Evolutionary conservation across 2,888 invertebrate genomes (phyloP), one percentile per base, ranked within the genome.

Genomic region (Calameuta idolon): DNA sequence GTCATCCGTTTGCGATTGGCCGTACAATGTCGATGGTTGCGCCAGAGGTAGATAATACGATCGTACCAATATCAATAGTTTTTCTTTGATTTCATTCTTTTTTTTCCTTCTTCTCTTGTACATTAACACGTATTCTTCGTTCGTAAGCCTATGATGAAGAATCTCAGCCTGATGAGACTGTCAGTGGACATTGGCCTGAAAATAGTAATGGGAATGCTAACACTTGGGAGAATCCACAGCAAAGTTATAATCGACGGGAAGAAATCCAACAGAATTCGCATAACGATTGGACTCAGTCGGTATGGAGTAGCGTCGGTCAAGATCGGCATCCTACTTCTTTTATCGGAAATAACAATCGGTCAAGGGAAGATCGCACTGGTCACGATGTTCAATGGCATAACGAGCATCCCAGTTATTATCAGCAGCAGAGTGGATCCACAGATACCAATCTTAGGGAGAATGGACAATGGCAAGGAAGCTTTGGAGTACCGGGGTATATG

Each of bases 1-100:
- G 11, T 83, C 85, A 1, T 84, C 86, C 3, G 87, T 89, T 33
- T 93, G 92, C 82, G 92, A 92, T 83, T 90, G 90, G 88, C 91
- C 92, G 0, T 84, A 91, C 77, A 91, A 91, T 35, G 92, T 92
- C 12, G 88, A 90, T 68, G 89, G 89, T 11, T 90, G 90, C 69
- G 12, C 71, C 73, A 9, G 9, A 55, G 55, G 55, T 55, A 55
- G 55, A 55, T 55, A 55, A 55, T 55, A 55, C 23, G 55, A 23
- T 23, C 5, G 9, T 23, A 23, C 23, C 55, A 55, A 55, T 9
- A 55, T 9, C 55, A 55, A 55, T 55, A 55, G 9, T 55, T 55
- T 55, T 15, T 40, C 5, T 15, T 40, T 40, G 40, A 15, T 40
- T 40, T 15, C 2, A 40, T 40, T 15, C 5, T 40, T 15, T 15